These are phyloP conservation scores for Drosophila lowei DNA, from an alignment of 1,140 invertebrate genomes.

Conservation along the genomic window DNA sequence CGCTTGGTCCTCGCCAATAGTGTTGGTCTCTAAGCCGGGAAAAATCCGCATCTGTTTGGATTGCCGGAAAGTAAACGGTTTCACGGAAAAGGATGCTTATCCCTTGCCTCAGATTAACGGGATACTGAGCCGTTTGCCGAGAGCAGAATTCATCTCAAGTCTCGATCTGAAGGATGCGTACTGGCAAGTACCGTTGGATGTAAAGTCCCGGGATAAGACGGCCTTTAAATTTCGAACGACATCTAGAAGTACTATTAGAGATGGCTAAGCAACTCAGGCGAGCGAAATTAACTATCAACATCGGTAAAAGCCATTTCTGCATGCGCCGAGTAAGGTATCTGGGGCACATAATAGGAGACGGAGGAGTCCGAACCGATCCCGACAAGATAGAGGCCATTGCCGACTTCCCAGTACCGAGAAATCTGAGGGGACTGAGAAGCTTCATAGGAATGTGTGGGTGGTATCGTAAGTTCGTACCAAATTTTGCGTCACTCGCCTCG, in stretches of 20 bases:
- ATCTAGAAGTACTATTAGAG: background rate
- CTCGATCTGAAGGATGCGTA: conserved; percentile 12
- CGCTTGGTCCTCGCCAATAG: too few relatives aligned
- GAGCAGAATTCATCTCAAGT: conserved; percentile 6
- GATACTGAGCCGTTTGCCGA: conserved; percentile 1
- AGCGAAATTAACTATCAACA: conserved; percentile 12
- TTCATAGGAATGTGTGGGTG: conserved; percentile 3
- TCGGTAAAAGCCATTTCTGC: conserved; percentile 9
- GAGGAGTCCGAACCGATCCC: background rate
- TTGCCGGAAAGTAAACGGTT: conserved; percentile 4
- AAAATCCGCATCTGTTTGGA: conserved; percentile 10
- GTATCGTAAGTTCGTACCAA: background rate
- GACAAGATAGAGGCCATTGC: background rate
- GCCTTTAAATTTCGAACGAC: conserved; percentile 14
- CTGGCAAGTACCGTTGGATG: too few relatives aligned
- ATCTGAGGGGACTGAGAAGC: background rate
- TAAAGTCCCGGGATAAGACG: background rate
- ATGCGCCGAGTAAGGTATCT: conserved; percentile 1
- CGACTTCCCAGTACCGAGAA: background rate
- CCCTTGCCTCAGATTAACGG: conserved; percentile 3
- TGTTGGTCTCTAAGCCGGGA: too few relatives aligned
- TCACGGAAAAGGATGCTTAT: conserved; percentile 24
- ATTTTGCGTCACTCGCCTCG: background rate
- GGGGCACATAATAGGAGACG: background rate
- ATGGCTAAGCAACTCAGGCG: background rate